Base-by-base conservation (phyloP, 1,140 invertebrate species). In the Cydia splendana region DNA sequence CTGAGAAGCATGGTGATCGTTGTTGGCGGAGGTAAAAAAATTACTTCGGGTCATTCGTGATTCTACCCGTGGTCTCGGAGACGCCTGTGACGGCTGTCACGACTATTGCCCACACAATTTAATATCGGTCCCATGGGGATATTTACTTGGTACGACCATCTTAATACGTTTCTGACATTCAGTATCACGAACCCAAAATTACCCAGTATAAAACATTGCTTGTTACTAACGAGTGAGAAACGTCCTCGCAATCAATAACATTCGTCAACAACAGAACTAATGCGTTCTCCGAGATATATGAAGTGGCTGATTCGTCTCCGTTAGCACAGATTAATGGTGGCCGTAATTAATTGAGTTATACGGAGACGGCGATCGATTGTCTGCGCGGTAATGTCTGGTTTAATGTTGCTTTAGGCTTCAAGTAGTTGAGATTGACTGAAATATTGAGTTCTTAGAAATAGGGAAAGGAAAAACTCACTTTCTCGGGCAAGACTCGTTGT, bases 261-360 rank as follows among this genome's bases (percentile, higher is more conserved):
- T 71, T 71, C 34, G 34, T 71, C 67, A 71, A 45, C 34, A 71
- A 71, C 30, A 71, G 34, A 71, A 71, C 67, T 38, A 71, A 38
- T 38, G 67, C 67, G 67, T 69, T 34, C 34, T 2, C 30, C n/a
- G 34, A 71, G 67, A 71, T 71, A 45, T 71, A 71, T 71, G 67
- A 42, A 71, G 34, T 18, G 30, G 67, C 28, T 38, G 67, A 71
- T 71, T 71, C 67, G 67, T 71, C 67, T 71, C 34, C 38, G 34
- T 71, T 71, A 71, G 5, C 30, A 24, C 57, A 18, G 57, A 62
- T 42, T 38, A 71, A 38, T 71, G 30, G 30, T 38, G 38, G 65
- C 4, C 4, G 13, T 71, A 71, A 71, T 71, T 71, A 45, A 71
- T 71, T 38, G 67, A 71, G 67, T 71, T 71, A 71, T 38, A 67